Conservation (phyloP, 2,113 vertebrate genomes). For the Rattus norvegicus region GRCr8 NC_086035.1:31872001-31872500, state of each 20-base stretch:
- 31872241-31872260: not conserved
- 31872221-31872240: not conserved
- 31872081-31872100: not conserved
- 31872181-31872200: not conserved
- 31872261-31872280: not conserved
- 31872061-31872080: not conserved
- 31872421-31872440: not conserved
- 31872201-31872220: slow-evolving; percentile 2
- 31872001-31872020: not conserved
- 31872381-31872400: slow-evolving; percentile 27
- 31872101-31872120: not conserved
- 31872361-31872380: not conserved
- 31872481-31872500: not conserved
- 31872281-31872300: not conserved
- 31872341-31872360: not conserved
- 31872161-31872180: not conserved
- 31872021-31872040: not conserved
- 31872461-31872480: not conserved
- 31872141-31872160: not conserved
- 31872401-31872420: not conserved
- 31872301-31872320: not conserved
- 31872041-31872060: not conserved
- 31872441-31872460: not conserved
- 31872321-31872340: not conserved
- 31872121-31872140: not conserved